These are phyloP conservation scores for Dufourea novaeangliae DNA, from an alignment of 1,140 invertebrate genomes.

Conservation along the genomic window DNA sequence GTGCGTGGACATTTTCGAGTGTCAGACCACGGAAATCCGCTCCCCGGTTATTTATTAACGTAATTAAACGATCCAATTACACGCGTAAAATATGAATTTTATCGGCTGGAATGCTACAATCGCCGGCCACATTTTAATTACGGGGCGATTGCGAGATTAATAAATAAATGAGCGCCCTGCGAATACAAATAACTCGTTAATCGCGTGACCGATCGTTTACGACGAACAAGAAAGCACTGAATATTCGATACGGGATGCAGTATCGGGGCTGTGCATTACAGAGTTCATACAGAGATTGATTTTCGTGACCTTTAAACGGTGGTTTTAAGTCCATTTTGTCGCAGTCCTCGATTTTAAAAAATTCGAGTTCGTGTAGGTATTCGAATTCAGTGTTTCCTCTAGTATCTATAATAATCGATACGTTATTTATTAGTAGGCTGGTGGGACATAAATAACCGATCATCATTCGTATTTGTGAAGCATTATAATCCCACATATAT, in stretches of 20 bases:
- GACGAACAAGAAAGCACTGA: neutral
- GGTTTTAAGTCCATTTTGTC: too few relatives aligned
- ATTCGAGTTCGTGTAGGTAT: too few relatives aligned
- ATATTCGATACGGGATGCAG: neutral
- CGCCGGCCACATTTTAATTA: conserved; percentile 34
- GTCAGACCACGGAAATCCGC: conserved; percentile 7
- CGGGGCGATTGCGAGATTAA: conserved; percentile 5
- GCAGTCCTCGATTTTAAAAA: too few relatives aligned
- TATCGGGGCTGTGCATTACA: neutral
- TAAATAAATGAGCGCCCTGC: conserved; percentile 26
- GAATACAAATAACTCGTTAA: conserved; percentile 4
- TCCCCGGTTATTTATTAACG: conserved; percentile 35
- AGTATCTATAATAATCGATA: too few relatives aligned
- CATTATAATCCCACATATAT: too few relatives aligned
- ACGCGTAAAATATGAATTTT: conserved; percentile 38
- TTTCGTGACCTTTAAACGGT: too few relatives aligned
- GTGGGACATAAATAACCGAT: too few relatives aligned
- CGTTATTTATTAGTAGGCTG: too few relatives aligned
- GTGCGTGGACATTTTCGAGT: conserved; percentile 17
- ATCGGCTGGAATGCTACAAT: conserved; percentile 15
- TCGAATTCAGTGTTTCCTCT: too few relatives aligned
- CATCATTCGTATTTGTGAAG: too few relatives aligned
- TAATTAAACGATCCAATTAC: conserved; percentile 49
- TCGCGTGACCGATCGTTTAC: neutral
- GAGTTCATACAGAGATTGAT: too few relatives aligned